A percentile compares a stretch with the other conserved stretches of the same genome.
Evolutionary conservation across 2,888 invertebrate species (phyloP).

Genomic region (Melitaea athalia): DNA sequence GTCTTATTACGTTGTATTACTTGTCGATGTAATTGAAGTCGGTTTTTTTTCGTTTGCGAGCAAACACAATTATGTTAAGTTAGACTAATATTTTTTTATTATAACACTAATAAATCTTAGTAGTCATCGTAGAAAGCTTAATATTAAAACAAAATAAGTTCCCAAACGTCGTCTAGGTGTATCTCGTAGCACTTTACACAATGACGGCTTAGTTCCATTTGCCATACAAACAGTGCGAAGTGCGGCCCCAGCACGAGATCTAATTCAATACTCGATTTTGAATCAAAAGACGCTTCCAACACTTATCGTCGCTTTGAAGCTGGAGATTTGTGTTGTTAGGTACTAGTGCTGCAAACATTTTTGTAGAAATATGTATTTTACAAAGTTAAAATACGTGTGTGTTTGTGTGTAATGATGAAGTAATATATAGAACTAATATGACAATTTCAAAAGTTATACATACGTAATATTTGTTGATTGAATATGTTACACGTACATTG

Average conservation of each 20-base stretch:
- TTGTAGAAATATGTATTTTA: background rate
- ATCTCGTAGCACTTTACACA: background rate
- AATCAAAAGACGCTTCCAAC: constrained; percentile 9
- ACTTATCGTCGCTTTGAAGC: background rate
- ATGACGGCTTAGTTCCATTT: background rate
- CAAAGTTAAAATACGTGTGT: no score
- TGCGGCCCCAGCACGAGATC: constrained; percentile 7
- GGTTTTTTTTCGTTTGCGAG: no score
- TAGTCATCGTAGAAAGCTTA: no score
- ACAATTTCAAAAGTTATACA: no score
- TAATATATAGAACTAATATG: background rate
- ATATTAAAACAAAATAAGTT: background rate
- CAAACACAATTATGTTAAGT: no score
- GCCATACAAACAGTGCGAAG: constrained; percentile 6
- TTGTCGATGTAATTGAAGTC: no score
- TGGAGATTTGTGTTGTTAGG: no score
- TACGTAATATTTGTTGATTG: no score
- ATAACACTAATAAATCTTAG: no score
- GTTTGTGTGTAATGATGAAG: background rate
- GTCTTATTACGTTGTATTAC: no score
- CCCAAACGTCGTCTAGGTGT: constrained; percentile 3
- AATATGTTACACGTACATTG: no score
- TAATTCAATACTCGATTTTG: constrained; percentile 6
- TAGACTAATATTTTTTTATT: no score
- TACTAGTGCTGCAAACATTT: background rate